phyloP scores from a whole-genome alignment of 2,888 invertebrate species.

The Drosophila mercatorum region DNA sequence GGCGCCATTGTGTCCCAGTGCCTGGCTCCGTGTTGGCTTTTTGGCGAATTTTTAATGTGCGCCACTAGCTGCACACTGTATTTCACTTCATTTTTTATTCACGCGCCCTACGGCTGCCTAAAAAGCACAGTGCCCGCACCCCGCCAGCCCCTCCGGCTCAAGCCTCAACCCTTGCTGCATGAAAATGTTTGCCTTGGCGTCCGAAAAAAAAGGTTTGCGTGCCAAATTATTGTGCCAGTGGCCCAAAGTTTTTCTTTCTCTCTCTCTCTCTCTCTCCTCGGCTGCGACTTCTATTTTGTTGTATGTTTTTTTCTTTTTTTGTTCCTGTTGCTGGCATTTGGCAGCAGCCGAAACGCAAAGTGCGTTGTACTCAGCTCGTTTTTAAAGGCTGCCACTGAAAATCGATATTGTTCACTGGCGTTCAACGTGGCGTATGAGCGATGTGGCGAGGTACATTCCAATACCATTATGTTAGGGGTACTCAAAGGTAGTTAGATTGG shows the following conservation, averaged over 20 bases:
- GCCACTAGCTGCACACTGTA: slow-evolving; percentile 65
- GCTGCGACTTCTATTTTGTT: slow-evolving; percentile 30
- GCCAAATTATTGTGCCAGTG: slow-evolving; percentile 79
- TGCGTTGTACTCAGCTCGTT: slow-evolving; percentile 68
- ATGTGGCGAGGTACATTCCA: slow-evolving; percentile 16
- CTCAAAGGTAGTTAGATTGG: background rate
- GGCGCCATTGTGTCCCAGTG: slow-evolving; percentile 59
- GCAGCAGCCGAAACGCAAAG: slow-evolving; percentile 69
- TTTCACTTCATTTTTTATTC: slow-evolving; percentile 76
- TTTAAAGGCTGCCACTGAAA: slow-evolving; percentile 38
- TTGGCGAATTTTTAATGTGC: slow-evolving; percentile 68
- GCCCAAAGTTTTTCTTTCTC: slow-evolving; percentile 55
- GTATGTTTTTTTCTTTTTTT: slow-evolving; percentile 13
- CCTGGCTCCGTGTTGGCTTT: slow-evolving; percentile 58
- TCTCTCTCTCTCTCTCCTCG: background rate
- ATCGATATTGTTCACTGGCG: slow-evolving; percentile 43
- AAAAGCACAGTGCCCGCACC: slow-evolving; percentile 31
- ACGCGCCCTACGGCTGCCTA: slow-evolving; percentile 31
- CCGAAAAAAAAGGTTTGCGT: slow-evolving; percentile 74
- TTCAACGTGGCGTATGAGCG: slow-evolving; percentile 43
- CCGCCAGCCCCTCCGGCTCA: background rate
- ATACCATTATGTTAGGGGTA: background rate
- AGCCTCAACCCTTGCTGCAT: slow-evolving; percentile 32
- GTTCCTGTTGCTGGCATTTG: slow-evolving; percentile 39
- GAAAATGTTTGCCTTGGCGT: slow-evolving; percentile 50